phyloP scores from a whole-genome alignment of 2,113 vertebrate species.

The Clinocottus analis region DNA sequence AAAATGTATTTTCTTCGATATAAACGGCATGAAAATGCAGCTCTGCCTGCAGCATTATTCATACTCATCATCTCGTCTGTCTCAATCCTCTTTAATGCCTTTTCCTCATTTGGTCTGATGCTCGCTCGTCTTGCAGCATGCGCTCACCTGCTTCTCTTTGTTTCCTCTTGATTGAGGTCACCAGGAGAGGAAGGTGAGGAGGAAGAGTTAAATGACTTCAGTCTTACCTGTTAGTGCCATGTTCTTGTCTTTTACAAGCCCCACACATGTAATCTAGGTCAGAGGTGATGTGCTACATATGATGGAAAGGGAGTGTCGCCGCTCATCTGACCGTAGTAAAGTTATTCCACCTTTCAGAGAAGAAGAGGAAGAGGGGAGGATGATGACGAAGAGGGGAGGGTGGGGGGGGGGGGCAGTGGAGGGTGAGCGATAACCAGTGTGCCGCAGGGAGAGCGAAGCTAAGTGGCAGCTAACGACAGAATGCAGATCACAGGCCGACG shows the following conservation, averaged over 20 bases:
- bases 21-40: neutral
- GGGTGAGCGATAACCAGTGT: slow-evolving; percentile 46
- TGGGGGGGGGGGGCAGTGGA: rapidly evolving
- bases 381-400: neutral
- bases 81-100: slow-evolving; percentile 7
- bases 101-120: neutral
- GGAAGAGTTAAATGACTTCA: slow-evolving; percentile 9
- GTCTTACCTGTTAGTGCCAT: neutral
- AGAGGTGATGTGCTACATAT: slow-evolving; percentile 19
- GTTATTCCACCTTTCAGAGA: slow-evolving; percentile 50
- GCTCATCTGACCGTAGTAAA: slow-evolving; percentile 42
- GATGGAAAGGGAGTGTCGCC: slow-evolving; percentile 35
- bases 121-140: neutral
- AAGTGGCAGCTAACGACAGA: slow-evolving; percentile 70
- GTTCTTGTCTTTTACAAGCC: slow-evolving; percentile 22
- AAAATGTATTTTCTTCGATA: neutral
- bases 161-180: slow-evolving; percentile 14
- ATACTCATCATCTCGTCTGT: neutral
- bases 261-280: slow-evolving; percentile 3
- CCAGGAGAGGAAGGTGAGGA: neutral
- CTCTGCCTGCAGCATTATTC: neutral
- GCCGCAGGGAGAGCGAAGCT: slow-evolving; percentile 62
- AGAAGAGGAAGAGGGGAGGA: neutral
- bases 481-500: slow-evolving; percentile 69
- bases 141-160: neutral